phyloP scores from a whole-genome alignment of 2,797 vertebrate genomes.

The Cirrhinus mrigala region DNA sequence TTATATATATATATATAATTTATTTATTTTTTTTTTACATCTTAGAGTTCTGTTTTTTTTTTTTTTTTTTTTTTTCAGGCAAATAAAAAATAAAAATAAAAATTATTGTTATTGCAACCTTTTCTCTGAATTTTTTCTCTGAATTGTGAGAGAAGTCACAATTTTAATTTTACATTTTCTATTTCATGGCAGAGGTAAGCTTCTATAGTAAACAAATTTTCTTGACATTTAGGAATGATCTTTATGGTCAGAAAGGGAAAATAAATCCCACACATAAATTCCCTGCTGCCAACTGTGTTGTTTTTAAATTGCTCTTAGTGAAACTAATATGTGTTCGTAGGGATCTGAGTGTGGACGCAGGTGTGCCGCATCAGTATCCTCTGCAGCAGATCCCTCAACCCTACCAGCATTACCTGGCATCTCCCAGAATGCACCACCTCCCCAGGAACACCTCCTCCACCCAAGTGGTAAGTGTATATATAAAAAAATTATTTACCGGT shows the following conservation, averaged over 20 bases:
- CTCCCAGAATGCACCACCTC: slow-evolving; percentile 95
- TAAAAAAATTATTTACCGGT: background rate
- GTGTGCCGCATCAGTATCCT: slow-evolving; percentile 94
- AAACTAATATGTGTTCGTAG: slow-evolving; percentile 70
- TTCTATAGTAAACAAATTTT: background rate
- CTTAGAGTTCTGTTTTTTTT: no score
- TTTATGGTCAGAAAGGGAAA: background rate
- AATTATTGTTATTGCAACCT: no score
- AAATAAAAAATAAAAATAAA: no score
- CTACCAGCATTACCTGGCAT: slow-evolving; percentile 97
- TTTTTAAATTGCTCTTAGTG: background rate
- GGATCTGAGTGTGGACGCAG: slow-evolving; percentile 95
- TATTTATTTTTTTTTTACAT: no score
- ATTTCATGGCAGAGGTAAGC: background rate
- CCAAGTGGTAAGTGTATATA: slow-evolving; percentile 90
- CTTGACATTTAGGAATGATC: background rate
- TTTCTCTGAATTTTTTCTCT: no score
- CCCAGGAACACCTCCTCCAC: slow-evolving; percentile 93
- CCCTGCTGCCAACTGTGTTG: background rate
- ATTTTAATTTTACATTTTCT: no score
- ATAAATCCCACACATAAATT: background rate
- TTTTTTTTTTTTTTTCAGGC: no score
- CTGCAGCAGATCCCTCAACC: slow-evolving; percentile 94
- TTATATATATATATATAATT: no score
- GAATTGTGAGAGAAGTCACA: no score